phyloP scores from a whole-genome alignment of 2,113 vertebrate genomes.

The Scalopus aquaticus region DNA sequence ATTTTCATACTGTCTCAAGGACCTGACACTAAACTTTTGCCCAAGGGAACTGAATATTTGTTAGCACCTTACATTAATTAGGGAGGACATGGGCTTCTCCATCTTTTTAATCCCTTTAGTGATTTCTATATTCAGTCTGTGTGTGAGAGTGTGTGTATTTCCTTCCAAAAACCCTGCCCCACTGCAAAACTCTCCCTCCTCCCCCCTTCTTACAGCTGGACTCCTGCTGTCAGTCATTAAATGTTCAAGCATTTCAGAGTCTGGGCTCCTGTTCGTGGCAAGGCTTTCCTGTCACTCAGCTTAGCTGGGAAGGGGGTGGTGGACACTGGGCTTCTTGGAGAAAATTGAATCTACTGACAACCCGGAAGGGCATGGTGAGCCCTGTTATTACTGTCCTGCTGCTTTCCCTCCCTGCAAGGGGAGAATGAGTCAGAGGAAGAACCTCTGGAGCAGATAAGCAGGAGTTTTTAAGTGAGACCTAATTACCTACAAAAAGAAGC shows the following conservation, averaged over 20 bases:
- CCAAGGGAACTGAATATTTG: not conserved
- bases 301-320: not conserved
- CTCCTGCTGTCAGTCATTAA: conserved; percentile 37
- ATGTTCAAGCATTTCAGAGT: not conserved
- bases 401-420: not conserved
- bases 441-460: not conserved
- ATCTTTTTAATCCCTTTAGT: not conserved
- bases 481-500: not conserved
- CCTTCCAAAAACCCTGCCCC: not conserved
- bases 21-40: not conserved
- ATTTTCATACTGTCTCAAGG: not conserved
- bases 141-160: too few species aligned
- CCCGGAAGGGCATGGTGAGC: not conserved
- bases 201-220: not conserved
- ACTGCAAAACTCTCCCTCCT: not conserved
- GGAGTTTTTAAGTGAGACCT: not conserved
- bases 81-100: not conserved
- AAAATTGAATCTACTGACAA: not conserved
- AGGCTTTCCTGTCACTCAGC: not conserved
- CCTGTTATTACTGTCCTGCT: not conserved
- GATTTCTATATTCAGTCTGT: not conserved
- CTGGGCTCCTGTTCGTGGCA: not conserved
- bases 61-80: not conserved
- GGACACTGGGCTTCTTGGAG: not conserved
- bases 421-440: not conserved